Evolutionary conservation across 2,113 vertebrate genomes (phyloP).

Genomic region (Campylomormyrus numenius): DNA sequence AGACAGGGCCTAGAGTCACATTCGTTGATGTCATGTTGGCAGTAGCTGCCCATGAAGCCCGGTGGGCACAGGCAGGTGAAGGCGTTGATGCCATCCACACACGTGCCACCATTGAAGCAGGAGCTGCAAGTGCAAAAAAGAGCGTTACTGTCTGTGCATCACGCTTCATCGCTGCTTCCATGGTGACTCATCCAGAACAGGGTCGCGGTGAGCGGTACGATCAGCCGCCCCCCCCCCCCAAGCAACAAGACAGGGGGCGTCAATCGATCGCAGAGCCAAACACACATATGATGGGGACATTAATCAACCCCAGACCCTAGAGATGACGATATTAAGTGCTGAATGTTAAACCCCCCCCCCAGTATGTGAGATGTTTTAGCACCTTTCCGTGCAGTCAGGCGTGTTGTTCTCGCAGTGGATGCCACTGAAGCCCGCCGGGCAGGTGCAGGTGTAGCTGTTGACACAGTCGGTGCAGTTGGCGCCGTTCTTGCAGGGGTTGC

Average conservation of each 20-base stretch:
- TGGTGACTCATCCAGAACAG: background rate
- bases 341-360: background rate
- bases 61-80: slow-evolving; percentile 83
- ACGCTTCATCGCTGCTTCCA: background rate
- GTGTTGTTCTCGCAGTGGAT: slow-evolving; percentile 95
- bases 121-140: slow-evolving; percentile 62
- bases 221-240: background rate
- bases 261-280: background rate
- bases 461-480: slow-evolving; percentile 95
- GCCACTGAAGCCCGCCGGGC: slow-evolving; percentile 83
- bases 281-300: background rate
- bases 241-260: slow-evolving; percentile 1
- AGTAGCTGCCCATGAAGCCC: slow-evolving; percentile 90
- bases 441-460: slow-evolving; percentile 93
- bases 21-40: slow-evolving; percentile 88
- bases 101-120: slow-evolving; percentile 88
- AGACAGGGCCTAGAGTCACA: slow-evolving; percentile 88
- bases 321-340: background rate
- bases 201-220: background rate
- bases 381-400: slow-evolving; percentile 95
- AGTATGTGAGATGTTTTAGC: slow-evolving; percentile 7
- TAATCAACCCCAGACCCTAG: background rate
- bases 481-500: slow-evolving; percentile 83
- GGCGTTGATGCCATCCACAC: slow-evolving; percentile 86
- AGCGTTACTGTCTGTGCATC: background rate